Conservation (phyloP, 2,888 invertebrate species). For the Melipona beecheii region DNA sequence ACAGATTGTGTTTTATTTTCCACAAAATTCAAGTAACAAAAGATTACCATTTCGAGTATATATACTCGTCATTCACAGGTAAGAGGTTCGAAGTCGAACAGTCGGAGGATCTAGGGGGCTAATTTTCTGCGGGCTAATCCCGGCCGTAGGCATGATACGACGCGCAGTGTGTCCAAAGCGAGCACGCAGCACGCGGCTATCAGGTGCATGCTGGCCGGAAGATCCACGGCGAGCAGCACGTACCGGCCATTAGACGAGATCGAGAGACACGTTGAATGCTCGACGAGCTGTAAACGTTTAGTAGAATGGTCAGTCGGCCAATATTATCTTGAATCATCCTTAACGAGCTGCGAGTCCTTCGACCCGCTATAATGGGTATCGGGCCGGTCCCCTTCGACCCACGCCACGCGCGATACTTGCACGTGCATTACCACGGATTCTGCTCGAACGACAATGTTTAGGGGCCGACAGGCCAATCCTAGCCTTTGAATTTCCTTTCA, state of each 20-base stretch:
- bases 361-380: conserved; percentile 50
- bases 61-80: too few species aligned
- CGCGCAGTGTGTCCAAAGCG: conserved; percentile 14
- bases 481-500: not conserved
- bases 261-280: conserved; percentile 35
- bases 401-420: conserved; percentile 26
- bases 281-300: conserved; percentile 63
- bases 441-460: not conserved
- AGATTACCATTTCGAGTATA: too few species aligned
- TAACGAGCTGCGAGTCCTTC: conserved; percentile 64
- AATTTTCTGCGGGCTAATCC: conserved; percentile 33
- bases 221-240: conserved; percentile 52
- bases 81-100: too few species aligned
- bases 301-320: conserved; percentile 61
- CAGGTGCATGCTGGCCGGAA: conserved; percentile 38
- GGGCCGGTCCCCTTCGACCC: conserved; percentile 11
- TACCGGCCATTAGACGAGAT: conserved; percentile 52
- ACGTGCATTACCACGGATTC: not conserved
- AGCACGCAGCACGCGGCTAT: conserved; percentile 36
- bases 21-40: too few species aligned
- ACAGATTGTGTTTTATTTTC: too few species aligned
- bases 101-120: not conserved
- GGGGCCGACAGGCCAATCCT: not conserved
- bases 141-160: not conserved
- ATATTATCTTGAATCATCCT: conserved; percentile 71